Base-by-base conservation (phyloP, 2,113 vertebrate genomes). In the Ictalurus punctatus region DNA sequence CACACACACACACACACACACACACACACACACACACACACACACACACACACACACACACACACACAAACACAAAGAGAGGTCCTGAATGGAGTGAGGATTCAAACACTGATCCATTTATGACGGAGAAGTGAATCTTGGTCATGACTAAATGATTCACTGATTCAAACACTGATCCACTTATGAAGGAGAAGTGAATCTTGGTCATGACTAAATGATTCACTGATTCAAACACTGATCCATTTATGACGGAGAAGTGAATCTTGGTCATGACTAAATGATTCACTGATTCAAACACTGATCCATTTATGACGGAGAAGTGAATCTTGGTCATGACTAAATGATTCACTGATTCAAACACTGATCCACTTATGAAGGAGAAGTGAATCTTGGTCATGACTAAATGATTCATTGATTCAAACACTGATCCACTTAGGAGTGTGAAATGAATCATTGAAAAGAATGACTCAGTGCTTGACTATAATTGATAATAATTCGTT, bases 1-100 rank as follows among this genome's bases (percentile, higher is more conserved):
- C 85, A 54, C 21, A 54, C 59, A 21, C 73, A 83, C 73, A 27
- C 74, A 78, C 74, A 78, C 83, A 73, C 85, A 63, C 82, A 44
- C 23, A 30, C 52, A 23, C 65, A 30, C n/a, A n/a, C n/a, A n/a
- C n/a, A n/a, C n/a, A n/a, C n/a, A n/a, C n/a, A n/a, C n/a, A n/a
- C n/a, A n/a, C n/a, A 48, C 74, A 48, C 74, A 48, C 83, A 56
- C 85, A 54, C 21, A 54, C 59, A 21, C 73, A 83, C 73, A 27
- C 74, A 78, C 74, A 78, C 83, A 73, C 85, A 63, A 76, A 44
- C 23, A 30, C 10, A 85, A 52, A 73, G 52, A 54, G 1, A 54
- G 4, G 40, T 44, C 40, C 40, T 44, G 40, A 44, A 44, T 44
- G 40, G 40, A 44, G 40, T 44, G 40, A 44, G 40, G 40, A n/a